Conservation (phyloP, 2,888 invertebrate genomes). For the Agrochola macilenta region DNA sequence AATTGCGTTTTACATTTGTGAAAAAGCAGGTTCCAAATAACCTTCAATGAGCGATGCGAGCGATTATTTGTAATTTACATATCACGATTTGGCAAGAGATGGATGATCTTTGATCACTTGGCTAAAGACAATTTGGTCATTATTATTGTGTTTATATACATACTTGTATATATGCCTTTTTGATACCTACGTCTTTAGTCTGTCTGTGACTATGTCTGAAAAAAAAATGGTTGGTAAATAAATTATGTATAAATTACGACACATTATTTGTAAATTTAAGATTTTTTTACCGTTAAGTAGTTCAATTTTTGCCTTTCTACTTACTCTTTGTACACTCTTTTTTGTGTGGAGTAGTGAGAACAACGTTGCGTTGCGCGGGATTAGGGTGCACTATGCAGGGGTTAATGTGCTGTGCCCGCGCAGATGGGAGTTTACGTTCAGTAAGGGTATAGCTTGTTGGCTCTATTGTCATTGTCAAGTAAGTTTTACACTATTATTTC, state of each 20-base stretch:
- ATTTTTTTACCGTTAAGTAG: not conserved
- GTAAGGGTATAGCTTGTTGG: not conserved
- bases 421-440: constrained; percentile 30
- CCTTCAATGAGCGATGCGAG: too few relatives aligned
- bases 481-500: not conserved
- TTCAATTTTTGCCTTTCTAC: not conserved
- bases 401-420: constrained; percentile 38
- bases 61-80: not conserved
- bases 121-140: not conserved
- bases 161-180: not conserved
- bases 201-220: not conserved
- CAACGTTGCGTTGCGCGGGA: not conserved
- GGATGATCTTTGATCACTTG: not conserved
- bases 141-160: not conserved
- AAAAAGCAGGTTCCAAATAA: not conserved
- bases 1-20: too few relatives aligned
- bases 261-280: not conserved
- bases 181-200: not conserved
- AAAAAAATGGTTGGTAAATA: not conserved
- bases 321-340: not conserved
- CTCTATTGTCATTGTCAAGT: not conserved
- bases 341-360: not conserved
- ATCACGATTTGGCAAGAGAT: not conserved
- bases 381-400: constrained; percentile 10
- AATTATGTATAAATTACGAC: not conserved